These are phyloP conservation scores for Rhamnusium bicolor DNA, from an alignment of 2,888 invertebrate species.

Conservation along the genomic window DNA sequence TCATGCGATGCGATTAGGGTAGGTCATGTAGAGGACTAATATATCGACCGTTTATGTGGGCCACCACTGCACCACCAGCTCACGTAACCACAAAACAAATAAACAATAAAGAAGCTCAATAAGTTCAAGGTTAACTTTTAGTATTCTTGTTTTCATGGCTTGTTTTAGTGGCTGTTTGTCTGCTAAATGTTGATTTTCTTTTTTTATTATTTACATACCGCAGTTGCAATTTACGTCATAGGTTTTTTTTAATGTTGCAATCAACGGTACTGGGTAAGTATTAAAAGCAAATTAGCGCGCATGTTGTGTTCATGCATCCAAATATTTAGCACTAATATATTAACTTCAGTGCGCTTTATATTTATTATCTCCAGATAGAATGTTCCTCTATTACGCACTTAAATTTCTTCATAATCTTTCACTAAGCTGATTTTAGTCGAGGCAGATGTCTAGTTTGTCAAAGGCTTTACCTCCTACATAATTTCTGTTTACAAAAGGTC, in stretches of 20 bases:
- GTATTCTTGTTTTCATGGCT: conserved; percentile 12
- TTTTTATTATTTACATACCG: not conserved
- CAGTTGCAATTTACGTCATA: not conserved
- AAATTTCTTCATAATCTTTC: not conserved
- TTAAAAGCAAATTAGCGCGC: not conserved
- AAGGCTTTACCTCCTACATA: not conserved
- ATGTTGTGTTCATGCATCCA: not conserved
- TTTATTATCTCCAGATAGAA: not conserved
- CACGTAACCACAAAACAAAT: conserved; percentile 41
- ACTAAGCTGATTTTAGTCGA: too few species aligned
- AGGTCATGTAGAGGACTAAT: conserved; percentile 58
- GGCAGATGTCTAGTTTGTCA: not conserved
- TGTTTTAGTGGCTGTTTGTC: not conserved
- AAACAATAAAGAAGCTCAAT: conserved; percentile 45
- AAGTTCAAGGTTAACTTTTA: conserved; percentile 48
- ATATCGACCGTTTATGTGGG: conserved; percentile 37
- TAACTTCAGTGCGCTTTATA: not conserved
- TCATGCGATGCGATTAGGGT: conserved; percentile 47
- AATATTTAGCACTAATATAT: not conserved
- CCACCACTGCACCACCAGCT: conserved; percentile 4
- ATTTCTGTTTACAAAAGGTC: too few species aligned
- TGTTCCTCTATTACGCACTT: not conserved
- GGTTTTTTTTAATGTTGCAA: not conserved
- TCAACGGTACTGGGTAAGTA: not conserved
- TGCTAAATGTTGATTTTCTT: not conserved